These are phyloP conservation scores for Aix galericulata DNA, from an alignment of 2,113 vertebrate genomes.

Conservation along the genomic window DNA sequence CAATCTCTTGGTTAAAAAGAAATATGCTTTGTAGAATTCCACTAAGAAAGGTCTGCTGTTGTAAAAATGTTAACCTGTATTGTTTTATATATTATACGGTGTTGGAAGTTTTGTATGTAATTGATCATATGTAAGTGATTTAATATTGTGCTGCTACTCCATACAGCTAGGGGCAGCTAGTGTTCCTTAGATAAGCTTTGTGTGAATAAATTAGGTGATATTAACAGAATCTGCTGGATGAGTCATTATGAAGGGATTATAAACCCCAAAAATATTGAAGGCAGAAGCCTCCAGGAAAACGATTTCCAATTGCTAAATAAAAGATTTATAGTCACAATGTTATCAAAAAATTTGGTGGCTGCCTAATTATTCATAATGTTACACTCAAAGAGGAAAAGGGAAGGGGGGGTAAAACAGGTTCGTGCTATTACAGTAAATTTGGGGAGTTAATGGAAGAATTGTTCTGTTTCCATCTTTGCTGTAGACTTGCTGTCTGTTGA, in stretches of 20 bases:
- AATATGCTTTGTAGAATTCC: not conserved
- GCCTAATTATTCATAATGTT: not conserved
- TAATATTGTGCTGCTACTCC: not conserved
- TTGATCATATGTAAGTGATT: not conserved
- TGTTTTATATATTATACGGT: not conserved
- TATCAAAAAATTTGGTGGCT: not conserved
- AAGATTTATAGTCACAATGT: not conserved
- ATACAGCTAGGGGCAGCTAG: conserved; percentile 40
- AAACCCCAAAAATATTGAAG: not conserved
- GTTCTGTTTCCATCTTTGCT: not conserved
- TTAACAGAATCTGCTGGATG: not conserved
- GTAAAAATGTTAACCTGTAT: not conserved
- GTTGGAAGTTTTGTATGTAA: not conserved
- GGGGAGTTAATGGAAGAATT: not conserved
- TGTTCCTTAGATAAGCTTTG: not conserved
- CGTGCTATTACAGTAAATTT: not conserved
- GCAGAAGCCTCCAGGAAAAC: conserved; percentile 1
- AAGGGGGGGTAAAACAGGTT: not conserved
- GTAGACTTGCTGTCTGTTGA: not conserved
- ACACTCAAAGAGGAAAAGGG: not conserved
- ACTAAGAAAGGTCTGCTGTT: not conserved
- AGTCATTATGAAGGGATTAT: not conserved
- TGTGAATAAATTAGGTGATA: not conserved
- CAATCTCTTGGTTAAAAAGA: not conserved
- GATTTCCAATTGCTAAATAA: not conserved